Evolutionary conservation across 2,797 vertebrate genomes (phyloP).

Genomic region (Aeoliscus strigatus): DNA sequence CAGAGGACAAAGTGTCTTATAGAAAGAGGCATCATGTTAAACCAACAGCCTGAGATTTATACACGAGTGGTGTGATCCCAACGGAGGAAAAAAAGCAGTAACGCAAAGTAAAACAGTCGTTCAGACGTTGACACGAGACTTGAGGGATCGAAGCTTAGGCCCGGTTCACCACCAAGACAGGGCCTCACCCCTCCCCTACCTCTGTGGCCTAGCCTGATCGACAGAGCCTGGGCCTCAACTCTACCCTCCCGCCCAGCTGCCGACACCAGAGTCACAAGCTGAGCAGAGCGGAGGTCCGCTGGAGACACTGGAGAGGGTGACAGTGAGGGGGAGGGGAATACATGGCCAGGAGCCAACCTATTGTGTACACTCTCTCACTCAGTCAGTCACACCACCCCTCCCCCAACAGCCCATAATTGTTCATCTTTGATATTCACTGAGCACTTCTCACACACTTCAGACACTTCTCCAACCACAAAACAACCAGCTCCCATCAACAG

Average conservation of each 20-base stretch:
- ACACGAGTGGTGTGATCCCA: no score
- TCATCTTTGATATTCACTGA: conserved; percentile 65
- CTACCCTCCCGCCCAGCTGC: conserved; percentile 62
- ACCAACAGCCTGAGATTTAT: not conserved
- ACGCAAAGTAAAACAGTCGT: conserved; percentile 19
- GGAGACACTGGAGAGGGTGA: conserved; percentile 69
- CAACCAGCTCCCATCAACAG: conserved; percentile 27
- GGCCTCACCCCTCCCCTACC: conserved; percentile 61
- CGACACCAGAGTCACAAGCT: conserved; percentile 65
- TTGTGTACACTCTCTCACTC: conserved; percentile 69
- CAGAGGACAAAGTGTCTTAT: not conserved
- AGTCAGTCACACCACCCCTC: conserved; percentile 62
- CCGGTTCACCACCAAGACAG: conserved; percentile 54
- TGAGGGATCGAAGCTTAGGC: conserved; percentile 40
- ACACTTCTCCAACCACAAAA: conserved; percentile 17
- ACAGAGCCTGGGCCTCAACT: conserved; percentile 71
- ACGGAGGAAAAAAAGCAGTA: no score
- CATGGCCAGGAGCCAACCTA: conserved; percentile 74
- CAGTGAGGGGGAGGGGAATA: conserved; percentile 68
- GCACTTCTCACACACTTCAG: conserved; percentile 25
- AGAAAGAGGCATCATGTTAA: conserved; percentile 9
- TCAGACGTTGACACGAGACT: conserved; percentile 27
- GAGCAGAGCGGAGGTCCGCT: conserved; percentile 63
- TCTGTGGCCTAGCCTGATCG: conserved; percentile 65
- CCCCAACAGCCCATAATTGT: conserved; percentile 57